These are phyloP conservation scores for Diarsia brunnea DNA, from an alignment of 2,888 invertebrate genomes.

Conservation along the genomic window DNA sequence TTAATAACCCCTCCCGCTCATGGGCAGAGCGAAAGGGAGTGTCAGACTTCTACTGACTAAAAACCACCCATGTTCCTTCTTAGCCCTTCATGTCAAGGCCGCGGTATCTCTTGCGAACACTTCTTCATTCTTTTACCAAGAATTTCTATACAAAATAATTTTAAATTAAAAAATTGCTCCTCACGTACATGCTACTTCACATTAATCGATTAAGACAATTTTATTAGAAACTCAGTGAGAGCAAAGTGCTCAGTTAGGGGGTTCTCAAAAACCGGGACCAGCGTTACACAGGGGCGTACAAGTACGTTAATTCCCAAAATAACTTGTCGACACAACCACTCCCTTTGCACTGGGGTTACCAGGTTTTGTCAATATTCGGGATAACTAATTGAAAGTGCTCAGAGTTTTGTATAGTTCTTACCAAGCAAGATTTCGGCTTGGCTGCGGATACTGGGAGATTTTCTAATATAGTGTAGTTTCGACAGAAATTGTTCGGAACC, in stretches of 20 bases:
- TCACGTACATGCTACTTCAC: conserved; percentile 2
- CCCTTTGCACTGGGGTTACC: conserved; percentile 67
- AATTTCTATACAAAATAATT: not conserved
- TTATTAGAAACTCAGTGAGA: conserved; percentile 60
- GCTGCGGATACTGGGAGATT: not conserved
- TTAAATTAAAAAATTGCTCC: not conserved
- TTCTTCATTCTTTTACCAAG: too few relatives aligned
- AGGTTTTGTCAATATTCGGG: conserved; percentile 23
- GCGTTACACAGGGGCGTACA: conserved; percentile 71
- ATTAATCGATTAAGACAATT: conserved; percentile 61
- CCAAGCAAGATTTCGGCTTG: not conserved
- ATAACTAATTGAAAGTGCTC: conserved; percentile 8
- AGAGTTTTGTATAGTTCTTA: not conserved
- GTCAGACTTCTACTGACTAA: too few relatives aligned
- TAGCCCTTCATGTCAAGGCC: too few relatives aligned
- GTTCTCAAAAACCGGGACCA: conserved; percentile 67
- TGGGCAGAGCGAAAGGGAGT: too few relatives aligned
- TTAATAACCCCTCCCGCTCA: too few relatives aligned
- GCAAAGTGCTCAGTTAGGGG: conserved; percentile 60
- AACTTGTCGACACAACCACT: conserved; percentile 86
- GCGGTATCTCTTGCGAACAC: too few relatives aligned
- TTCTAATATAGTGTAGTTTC: not conserved
- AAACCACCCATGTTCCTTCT: too few relatives aligned
- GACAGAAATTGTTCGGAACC: not conserved
- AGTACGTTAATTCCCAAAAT: conserved; percentile 85